phyloP scores from a whole-genome alignment of 2,888 invertebrate species.

The Drosophila borborema region DNA sequence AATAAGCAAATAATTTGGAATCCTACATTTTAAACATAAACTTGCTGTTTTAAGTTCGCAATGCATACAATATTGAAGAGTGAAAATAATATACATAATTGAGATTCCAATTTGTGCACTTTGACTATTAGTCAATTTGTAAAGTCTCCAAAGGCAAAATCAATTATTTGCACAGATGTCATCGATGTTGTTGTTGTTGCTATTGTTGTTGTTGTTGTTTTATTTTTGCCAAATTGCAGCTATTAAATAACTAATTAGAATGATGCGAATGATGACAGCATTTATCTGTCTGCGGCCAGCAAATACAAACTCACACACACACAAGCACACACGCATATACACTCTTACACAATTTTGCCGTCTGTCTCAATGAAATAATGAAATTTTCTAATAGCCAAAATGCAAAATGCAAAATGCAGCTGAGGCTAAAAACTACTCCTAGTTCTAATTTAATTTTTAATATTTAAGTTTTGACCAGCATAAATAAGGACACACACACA shows the following conservation, averaged over 20 bases:
- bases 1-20: background rate
- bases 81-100: constrained; percentile 5
- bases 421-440: constrained; percentile 34
- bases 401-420: constrained; percentile 24
- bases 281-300: constrained; percentile 38
- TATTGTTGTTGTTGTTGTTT: constrained; percentile 6
- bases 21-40: background rate
- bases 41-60: background rate
- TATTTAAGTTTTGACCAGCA: constrained; percentile 65
- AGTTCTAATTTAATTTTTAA: constrained; percentile 74
- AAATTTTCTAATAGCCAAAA: constrained; percentile 73
- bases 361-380: constrained; percentile 65
- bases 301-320: constrained; percentile 2
- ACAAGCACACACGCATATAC: background rate
- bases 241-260: constrained; percentile 72
- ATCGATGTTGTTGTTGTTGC: constrained; percentile 4
- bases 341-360: constrained; percentile 9
- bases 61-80: background rate
- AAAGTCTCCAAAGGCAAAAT: constrained; percentile 4
- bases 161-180: constrained; percentile 37
- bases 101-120: background rate
- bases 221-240: constrained; percentile 46
- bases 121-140: background rate
- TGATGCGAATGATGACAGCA: constrained; percentile 33
- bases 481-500: constrained; percentile 43